Evolutionary conservation across 2,797 vertebrate species (phyloP).

Genomic region (Coregonus sp.): DNA sequence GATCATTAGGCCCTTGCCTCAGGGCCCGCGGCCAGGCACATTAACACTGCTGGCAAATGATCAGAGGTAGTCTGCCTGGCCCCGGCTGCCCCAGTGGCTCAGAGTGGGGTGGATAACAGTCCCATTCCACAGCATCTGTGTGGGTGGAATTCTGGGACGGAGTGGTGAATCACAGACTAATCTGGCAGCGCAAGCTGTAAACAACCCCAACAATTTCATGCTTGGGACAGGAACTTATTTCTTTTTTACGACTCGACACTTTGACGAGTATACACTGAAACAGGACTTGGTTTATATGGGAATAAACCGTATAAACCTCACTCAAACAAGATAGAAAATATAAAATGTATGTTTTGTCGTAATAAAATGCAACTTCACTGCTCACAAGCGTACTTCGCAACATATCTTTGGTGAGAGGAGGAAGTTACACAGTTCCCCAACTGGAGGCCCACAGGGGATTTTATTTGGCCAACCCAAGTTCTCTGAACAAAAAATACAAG

Average conservation of each 20-base stretch:
- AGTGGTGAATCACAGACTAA: conserved; percentile 47
- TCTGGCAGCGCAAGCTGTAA: conserved; percentile 52
- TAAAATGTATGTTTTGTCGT: neutral
- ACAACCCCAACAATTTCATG: conserved; percentile 44
- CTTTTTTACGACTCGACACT: conserved; percentile 16
- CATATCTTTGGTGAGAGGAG: neutral
- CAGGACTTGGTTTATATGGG: neutral
- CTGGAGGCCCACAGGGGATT: no score
- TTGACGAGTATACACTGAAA: neutral
- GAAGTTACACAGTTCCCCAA: neutral
- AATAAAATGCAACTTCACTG: neutral
- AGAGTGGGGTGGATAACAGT: conserved; percentile 29
- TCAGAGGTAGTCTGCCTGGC: conserved; percentile 24
- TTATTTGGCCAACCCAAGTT: no score
- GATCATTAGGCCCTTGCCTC: neutral
- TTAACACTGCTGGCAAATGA: conserved; percentile 42
- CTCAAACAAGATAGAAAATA: no score
- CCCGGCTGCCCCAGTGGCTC: neutral
- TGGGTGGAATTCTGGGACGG: conserved; percentile 36
- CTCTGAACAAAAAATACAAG: no score
- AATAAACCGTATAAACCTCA: neutral
- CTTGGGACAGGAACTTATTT: conserved; percentile 31
- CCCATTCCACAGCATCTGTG: conserved; percentile 58
- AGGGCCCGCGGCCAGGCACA: conserved; percentile 9
- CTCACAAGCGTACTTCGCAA: neutral